These are phyloP conservation scores for Achatina immaculata DNA, from an alignment of 1,140 invertebrate genomes.

Conservation along the genomic window DNA sequence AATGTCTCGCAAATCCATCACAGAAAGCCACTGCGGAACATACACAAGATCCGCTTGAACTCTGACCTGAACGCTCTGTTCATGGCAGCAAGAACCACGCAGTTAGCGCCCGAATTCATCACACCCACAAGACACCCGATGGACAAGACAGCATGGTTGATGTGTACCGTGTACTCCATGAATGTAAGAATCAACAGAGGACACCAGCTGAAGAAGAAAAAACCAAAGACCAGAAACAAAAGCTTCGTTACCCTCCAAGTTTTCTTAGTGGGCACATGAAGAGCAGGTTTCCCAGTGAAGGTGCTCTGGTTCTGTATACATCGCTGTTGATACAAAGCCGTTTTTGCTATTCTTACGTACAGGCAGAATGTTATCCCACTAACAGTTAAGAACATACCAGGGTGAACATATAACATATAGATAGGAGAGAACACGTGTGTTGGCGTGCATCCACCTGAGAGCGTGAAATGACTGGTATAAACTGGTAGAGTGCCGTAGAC, in stretches of 20 bases:
- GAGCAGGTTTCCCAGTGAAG: neutral
- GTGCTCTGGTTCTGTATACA: neutral
- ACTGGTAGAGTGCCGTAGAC: slow-evolving; percentile 17
- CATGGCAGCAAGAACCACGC: slow-evolving; percentile 11
- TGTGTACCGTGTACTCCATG: slow-evolving; percentile 30
- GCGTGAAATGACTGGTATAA: slow-evolving; percentile 2
- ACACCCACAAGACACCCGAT: neutral
- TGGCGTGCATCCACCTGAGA: neutral
- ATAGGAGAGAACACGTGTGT: slow-evolving; percentile 6
- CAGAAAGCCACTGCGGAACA: too few relatives aligned
- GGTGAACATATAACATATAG: slow-evolving; percentile 29
- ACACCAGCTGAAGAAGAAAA: slow-evolving; percentile 27
- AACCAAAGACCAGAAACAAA: slow-evolving; percentile 18
- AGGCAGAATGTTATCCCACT: neutral
- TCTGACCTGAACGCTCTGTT: slow-evolving; percentile 31
- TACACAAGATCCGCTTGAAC: neutral
- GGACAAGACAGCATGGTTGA: neutral
- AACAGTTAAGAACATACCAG: slow-evolving; percentile 3
- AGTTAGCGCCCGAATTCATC: slow-evolving; percentile 31
- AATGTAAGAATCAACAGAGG: slow-evolving; percentile 15
- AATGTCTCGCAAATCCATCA: too few relatives aligned
- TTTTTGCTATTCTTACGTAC: neutral
- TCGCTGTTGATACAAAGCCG: neutral
- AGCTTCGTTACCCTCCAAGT: slow-evolving; percentile 2
- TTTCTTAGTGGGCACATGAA: neutral